These are phyloP conservation scores for Hystrix brachyura DNA, from an alignment of 2,113 vertebrate species.

Conservation along the genomic window DNA sequence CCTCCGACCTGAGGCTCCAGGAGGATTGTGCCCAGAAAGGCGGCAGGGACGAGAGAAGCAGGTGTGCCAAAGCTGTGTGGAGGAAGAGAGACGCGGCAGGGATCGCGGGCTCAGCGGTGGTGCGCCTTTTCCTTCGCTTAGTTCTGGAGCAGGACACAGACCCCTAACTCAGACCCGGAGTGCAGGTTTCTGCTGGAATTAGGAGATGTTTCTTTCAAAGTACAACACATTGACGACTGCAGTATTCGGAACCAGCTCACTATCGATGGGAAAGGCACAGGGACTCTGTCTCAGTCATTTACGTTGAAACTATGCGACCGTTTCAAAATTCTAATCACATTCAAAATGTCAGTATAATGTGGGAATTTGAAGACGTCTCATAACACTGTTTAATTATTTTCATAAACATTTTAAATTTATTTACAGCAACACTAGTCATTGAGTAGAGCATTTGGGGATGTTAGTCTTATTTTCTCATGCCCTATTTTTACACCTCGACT, in stretches of 20 bases:
- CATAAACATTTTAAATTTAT: conserved; percentile 31
- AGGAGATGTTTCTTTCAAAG: background rate
- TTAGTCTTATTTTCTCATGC: background rate
- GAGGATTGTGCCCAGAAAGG: fast-evolving
- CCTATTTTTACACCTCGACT: background rate
- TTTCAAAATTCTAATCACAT: background rate
- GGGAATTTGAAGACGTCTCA: conserved; percentile 3
- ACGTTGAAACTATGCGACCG: background rate
- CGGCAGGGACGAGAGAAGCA: background rate
- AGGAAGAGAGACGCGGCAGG: background rate
- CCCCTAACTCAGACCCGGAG: background rate
- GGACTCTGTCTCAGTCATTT: background rate
- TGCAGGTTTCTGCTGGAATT: background rate
- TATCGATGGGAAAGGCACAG: background rate
- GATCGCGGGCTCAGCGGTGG: background rate
- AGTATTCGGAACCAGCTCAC: background rate
- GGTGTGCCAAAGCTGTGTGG: background rate
- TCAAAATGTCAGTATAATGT: background rate
- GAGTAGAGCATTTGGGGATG: background rate
- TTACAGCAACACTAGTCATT: background rate
- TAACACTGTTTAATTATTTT: conserved; percentile 8
- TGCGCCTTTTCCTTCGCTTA: background rate
- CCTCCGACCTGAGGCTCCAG: background rate
- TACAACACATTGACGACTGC: background rate
- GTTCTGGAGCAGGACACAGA: background rate